phyloP scores from a whole-genome alignment of 1,140 invertebrate species.

The Drosophila mauritiana region DNA sequence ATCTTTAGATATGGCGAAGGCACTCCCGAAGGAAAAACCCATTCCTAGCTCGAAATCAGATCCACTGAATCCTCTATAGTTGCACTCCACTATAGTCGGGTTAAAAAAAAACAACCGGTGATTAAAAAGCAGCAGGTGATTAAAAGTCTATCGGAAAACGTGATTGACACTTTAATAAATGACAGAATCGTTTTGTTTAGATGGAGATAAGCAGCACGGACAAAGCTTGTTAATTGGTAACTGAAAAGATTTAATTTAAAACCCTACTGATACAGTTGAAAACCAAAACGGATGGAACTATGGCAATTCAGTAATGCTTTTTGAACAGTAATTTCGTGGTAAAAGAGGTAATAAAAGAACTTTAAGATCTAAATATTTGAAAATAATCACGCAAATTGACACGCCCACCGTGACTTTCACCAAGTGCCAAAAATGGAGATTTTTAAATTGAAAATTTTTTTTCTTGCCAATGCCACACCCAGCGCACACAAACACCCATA shows the following conservation, averaged over 20 bases:
- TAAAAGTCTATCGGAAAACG: neutral
- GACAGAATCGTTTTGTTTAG: neutral
- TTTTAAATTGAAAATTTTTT: no score
- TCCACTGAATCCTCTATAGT: neutral
- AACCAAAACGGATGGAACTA: neutral
- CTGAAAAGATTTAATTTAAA: neutral
- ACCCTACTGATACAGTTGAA: neutral
- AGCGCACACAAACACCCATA: no score
- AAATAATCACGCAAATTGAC: no score
- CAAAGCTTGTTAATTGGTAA: neutral
- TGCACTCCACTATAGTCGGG: neutral
- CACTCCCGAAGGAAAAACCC: neutral
- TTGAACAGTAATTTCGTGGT: neutral
- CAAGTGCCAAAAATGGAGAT: no score
- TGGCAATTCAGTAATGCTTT: neutral
- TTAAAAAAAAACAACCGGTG: neutral
- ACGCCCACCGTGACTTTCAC: no score
- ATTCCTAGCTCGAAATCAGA: neutral
- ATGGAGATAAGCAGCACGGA: neutral
- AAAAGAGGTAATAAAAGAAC: neutral
- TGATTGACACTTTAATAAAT: neutral
- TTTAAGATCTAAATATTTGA: no score
- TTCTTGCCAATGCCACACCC: no score
- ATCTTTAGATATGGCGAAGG: constrained; percentile 1
- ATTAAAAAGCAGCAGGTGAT: neutral